Base-by-base conservation (phyloP, 2,888 invertebrate genomes). In the Lasioglossum vierecki region DNA sequence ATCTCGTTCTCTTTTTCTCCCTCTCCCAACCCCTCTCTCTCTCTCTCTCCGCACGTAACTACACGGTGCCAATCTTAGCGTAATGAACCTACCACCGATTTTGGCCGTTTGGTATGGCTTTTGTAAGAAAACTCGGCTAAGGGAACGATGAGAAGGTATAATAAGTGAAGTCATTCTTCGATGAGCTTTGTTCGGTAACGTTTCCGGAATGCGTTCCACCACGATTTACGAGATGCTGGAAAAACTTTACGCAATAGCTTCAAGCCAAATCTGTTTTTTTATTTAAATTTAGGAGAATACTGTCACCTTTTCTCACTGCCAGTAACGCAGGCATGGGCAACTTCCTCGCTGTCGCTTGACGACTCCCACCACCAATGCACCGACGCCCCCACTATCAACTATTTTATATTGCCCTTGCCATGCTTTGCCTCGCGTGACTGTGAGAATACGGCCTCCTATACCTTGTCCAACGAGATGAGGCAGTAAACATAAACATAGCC, bases 51-150 rank as follows among this genome's bases (percentile, higher is more conserved):
- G 89, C 87, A 89, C 87, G 84, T 88, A 89, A 89, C 89, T 91
- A 91, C 88, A 92, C 89, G 92, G 93, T 93, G 93, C 93, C 93
- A 93, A 92, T 91, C 85, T 88, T 90, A 88, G 85, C 78, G 44
- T 88, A 89, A 90, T 60, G 79, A 87, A 82, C 85, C 86, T 89
- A 86, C 87, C 86, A 80, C 79, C 84, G 77, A 79, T 87, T 68
- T 46, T 76, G 68, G 87, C 83, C 88, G 82, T 85, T 88, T 83
- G 79, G 82, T 86, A 90, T 86, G 89, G 87, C 84, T 90, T 91
- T 88, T 90, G 76, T 90, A 89, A 80, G 83, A 83, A 83, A 79
- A 84, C 76, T 57, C 57, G 66, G 72, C 63, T 76, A 70, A 78
- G 46, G 44, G 75, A 70, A 76, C 26, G 71, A 78, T 22, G 26